These are phyloP conservation scores for Tor tambroides DNA, from an alignment of 2,113 vertebrate genomes.

Conservation along the genomic window DNA sequence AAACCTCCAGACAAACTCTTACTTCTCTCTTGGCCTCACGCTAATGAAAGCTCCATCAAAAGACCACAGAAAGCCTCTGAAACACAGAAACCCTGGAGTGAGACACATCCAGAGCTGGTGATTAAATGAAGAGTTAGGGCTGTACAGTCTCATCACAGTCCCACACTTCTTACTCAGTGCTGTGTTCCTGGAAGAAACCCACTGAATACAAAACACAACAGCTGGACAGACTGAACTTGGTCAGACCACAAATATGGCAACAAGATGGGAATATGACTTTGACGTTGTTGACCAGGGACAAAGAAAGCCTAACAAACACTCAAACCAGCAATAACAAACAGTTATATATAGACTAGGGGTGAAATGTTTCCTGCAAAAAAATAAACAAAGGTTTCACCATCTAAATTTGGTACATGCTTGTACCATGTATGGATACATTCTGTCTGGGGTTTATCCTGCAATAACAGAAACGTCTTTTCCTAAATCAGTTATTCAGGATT, in stretches of 20 bases:
- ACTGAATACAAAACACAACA: background rate
- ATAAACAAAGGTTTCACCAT: background rate
- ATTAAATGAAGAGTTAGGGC: background rate
- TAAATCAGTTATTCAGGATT: background rate
- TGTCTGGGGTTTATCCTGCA: background rate
- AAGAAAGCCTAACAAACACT: background rate
- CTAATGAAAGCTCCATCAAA: background rate
- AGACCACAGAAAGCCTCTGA: background rate
- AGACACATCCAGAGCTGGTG: background rate
- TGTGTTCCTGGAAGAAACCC: background rate
- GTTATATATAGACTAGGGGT: background rate
- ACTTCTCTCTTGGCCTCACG: background rate
- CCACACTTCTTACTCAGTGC: background rate
- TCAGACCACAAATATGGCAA: background rate
- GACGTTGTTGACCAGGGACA: background rate
- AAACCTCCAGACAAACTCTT: constrained; percentile 1
- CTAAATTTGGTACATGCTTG: background rate
- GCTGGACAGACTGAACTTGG: background rate
- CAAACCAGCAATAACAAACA: constrained; percentile 1
- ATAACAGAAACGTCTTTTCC: background rate
- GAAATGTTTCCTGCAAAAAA: background rate
- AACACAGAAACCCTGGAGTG: background rate
- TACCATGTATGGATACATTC: background rate
- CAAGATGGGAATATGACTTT: background rate
- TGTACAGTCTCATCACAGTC: background rate